These are phyloP conservation scores for Montipora capricornis DNA, from an alignment of 64 coral and sea anemone genomes.

Conservation along the genomic window DNA sequence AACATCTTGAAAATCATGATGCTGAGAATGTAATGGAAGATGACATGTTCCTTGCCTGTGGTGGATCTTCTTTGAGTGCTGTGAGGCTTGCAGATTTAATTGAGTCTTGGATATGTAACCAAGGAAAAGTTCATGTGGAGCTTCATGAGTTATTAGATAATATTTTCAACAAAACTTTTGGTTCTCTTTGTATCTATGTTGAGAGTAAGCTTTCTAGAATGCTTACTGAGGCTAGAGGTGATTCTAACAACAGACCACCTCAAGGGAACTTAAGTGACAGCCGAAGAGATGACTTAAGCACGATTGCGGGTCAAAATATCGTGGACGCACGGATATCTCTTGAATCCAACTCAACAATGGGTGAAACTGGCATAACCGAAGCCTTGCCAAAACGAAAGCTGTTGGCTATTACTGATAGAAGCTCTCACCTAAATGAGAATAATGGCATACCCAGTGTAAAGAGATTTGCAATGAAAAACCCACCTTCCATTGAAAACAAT, in stretches of 20 bases:
- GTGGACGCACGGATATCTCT: background rate
- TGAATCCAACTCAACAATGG: background rate
- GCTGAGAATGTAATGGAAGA: conserved; percentile 5
- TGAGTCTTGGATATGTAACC: conserved; percentile 60
- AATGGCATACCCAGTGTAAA: background rate
- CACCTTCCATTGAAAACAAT: background rate
- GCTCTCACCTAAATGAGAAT: background rate
- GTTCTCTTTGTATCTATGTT: conserved; percentile 62
- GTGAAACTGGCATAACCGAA: background rate
- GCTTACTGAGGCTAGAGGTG: background rate
- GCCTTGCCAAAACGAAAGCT: background rate
- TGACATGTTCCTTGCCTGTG: conserved; percentile 75
- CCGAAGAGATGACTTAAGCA: background rate
- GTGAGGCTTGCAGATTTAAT: conserved; percentile 76
- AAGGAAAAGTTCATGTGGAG: background rate
- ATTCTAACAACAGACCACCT: background rate
- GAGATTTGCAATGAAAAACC: background rate
- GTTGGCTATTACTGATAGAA: background rate
- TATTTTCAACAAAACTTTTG: conserved; percentile 85
- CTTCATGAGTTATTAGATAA: conserved; percentile 76
- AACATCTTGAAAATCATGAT: background rate
- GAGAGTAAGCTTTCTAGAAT: background rate
- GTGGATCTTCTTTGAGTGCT: conserved; percentile 84
- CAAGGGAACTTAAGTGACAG: no score
- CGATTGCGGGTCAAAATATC: background rate